Conservation (phyloP, 2,888 invertebrate genomes). For the Stegophylla sp. region DNA sequence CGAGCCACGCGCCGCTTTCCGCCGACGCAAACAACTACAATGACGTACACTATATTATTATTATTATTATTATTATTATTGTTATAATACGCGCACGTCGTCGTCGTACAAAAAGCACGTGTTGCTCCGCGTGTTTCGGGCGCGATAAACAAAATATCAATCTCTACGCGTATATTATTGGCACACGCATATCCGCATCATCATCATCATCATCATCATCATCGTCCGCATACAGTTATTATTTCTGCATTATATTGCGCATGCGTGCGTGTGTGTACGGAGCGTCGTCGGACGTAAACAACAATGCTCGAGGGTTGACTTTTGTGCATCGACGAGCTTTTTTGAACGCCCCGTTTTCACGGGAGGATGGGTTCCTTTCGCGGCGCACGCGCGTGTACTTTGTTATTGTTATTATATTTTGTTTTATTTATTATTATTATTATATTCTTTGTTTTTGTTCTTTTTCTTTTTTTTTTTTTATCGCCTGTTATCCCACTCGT, state of each 20-base stretch:
- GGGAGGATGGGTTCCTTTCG: conserved; percentile 3
- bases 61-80: background rate
- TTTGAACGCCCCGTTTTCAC: conserved; percentile 36
- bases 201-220: too few species aligned
- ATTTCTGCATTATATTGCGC: background rate
- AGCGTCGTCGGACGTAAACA: conserved; percentile 29
- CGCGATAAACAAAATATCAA: conserved; percentile 45
- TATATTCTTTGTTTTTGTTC: too few species aligned
- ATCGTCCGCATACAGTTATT: conserved; percentile 7
- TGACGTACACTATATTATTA: background rate
- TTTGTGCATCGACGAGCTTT: conserved; percentile 51
- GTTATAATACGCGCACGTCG: background rate
- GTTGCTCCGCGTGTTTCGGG: conserved; percentile 1
- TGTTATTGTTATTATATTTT: background rate
- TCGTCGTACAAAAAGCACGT: conserved; percentile 32
- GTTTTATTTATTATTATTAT: too few species aligned
- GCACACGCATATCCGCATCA: background rate
- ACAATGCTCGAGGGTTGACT: conserved; percentile 42
- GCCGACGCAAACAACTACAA: conserved; percentile 54
- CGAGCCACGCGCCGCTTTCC: conserved; percentile 46
- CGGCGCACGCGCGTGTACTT: background rate
- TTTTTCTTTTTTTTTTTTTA: background rate
- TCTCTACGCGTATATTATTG: conserved; percentile 5
- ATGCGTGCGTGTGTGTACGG: background rate
- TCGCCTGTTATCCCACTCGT: conserved; percentile 17